phyloP scores from a whole-genome alignment of 2,797 vertebrate species.

The Crypturellus tataupa region DNA sequence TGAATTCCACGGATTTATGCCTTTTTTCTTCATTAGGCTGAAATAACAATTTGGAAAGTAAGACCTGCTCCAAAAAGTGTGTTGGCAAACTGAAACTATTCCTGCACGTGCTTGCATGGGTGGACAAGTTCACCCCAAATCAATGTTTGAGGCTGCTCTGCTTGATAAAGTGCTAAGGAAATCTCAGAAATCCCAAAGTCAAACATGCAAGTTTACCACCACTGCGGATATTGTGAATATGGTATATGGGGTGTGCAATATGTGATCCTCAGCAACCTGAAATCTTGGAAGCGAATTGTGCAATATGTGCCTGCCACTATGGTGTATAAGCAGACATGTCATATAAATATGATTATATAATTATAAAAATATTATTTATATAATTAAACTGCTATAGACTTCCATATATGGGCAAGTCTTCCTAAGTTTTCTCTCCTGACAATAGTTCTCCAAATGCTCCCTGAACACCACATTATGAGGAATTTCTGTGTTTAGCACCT shows the following conservation, averaged over 20 bases:
- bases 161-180: not conserved
- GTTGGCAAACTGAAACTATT: not conserved
- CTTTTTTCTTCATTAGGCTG: not conserved
- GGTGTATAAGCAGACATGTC: constrained; percentile 38
- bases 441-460: not conserved
- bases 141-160: not conserved
- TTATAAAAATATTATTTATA: constrained; percentile 58
- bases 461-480: not conserved
- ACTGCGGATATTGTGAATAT: not conserved
- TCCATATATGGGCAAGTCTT: not conserved
- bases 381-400: constrained; percentile 41
- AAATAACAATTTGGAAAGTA: not conserved
- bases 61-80: not conserved
- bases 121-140: not conserved
- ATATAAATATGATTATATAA: constrained; percentile 55
- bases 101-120: not conserved
- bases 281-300: constrained; percentile 40
- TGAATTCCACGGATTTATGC: not conserved
- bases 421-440: constrained; percentile 27
- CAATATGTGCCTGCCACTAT: not conserved
- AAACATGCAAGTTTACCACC: not conserved
- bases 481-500: not conserved
- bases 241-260: not conserved
- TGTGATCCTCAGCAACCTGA: constrained; percentile 11
- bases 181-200: not conserved